Evolutionary conservation across 1,140 invertebrate genomes (phyloP).

Genomic region (Arion vulgaris): DNA sequence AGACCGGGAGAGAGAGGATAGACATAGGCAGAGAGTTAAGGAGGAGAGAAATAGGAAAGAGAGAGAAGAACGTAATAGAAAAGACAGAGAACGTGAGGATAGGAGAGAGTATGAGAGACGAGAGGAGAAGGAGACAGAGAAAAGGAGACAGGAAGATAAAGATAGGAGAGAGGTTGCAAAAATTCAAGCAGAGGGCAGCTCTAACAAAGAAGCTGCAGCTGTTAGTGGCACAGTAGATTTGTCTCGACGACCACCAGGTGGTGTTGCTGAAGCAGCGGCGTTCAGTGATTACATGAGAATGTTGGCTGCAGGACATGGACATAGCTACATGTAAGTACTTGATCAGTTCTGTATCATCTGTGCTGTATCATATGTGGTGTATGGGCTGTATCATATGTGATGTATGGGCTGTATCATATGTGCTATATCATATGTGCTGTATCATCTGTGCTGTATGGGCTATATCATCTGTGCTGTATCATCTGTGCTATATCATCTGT

Average conservation of each 20-base stretch:
- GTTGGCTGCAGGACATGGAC: conserved; percentile 48
- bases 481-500: no score
- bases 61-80: conserved; percentile 20
- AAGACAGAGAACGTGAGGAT: conserved; percentile 36
- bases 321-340: conserved; percentile 48
- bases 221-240: not conserved
- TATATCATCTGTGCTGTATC: no score
- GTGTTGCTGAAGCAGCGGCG: conserved; percentile 39
- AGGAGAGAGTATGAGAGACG: conserved; percentile 25
- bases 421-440: no score
- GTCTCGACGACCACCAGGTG: not conserved
- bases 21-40: conserved; percentile 13
- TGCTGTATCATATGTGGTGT: no score
- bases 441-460: no score
- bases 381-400: no score
- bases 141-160: conserved; percentile 30
- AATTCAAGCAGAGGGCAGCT: not conserved
- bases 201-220: not conserved
- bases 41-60: conserved; percentile 33
- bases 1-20: conserved; percentile 13
- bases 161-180: conserved; percentile 8
- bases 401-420: no score
- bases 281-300: conserved; percentile 57
- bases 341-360: no score
- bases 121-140: conserved; percentile 34